Evolutionary conservation across 2,888 invertebrate genomes (phyloP), one percentile per base, ranked within the genome.

Genomic region (Dryobota labecula): DNA sequence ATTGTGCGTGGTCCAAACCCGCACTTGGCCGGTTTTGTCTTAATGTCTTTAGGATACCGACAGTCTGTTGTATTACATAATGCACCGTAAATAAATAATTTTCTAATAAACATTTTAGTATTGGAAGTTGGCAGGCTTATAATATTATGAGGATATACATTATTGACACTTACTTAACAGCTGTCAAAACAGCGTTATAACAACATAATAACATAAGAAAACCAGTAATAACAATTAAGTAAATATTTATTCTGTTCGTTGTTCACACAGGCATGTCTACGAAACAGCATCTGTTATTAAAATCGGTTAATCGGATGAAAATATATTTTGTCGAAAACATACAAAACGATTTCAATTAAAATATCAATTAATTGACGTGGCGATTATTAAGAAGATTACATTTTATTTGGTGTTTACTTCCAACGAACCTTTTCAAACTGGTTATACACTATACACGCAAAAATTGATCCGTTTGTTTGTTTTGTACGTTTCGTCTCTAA

Each of bases 341-440:
- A 70, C 47, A 63, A 57, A 74, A 57, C 41, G 72, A 27, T 78
- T 63, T 36, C 45, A 63, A 75, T 71, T 75, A 71, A 72, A 78
- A 75, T 71, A 63, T 45, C 15, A 77, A 75, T 75, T 77, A 70
- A 51, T 57, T 60, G 58, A 61, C 49, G 47, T 15, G 47, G 43
- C 30, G 24, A 49, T 36, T 43, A 53, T 41, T 74, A 41, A 74
- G 27, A 54, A 74, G 75, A 65, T 72, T 41, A 75, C 27, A 33
- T 41, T 67, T 75, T 75, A 65, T 75, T 75, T 56, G 27, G 8
- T 41, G 24, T 56, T 67, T 27, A 66, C 53, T 27, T 45, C 18
- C 38, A 65, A 41, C 49, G 20, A 30, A 47, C 33, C 41, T 67
- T 75, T 74, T 41, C 13, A 27, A 24, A 53, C 20, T 53, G 24